Conservation (phyloP, 1,140 invertebrate species). For the Sycophila sp. region DNA sequence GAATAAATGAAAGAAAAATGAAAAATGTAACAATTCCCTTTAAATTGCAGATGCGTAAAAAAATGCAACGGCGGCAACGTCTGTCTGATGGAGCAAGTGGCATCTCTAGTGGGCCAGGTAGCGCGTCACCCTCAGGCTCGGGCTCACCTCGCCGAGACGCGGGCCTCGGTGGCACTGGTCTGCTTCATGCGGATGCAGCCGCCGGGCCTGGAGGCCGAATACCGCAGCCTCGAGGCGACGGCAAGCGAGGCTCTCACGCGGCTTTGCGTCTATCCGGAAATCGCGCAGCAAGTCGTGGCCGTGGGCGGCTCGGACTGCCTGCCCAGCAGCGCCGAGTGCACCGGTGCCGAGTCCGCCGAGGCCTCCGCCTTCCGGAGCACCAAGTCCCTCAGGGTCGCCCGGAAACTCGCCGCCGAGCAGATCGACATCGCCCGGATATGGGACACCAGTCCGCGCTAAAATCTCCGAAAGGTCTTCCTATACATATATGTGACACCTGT, state of each 20-base stretch:
- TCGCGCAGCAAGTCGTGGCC: slow-evolving; percentile 79
- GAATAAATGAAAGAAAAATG: too few species aligned
- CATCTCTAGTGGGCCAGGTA: slow-evolving; percentile 83
- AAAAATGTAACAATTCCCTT: background rate
- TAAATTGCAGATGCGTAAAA: slow-evolving; percentile 57
- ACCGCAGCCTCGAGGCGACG: slow-evolving; percentile 81
- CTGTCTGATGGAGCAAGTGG: slow-evolving; percentile 79
- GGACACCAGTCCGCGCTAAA: slow-evolving; percentile 71
- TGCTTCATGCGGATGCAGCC: slow-evolving; percentile 79
- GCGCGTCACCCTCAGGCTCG: slow-evolving; percentile 74
- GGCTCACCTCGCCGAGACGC: slow-evolving; percentile 68
- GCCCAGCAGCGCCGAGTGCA: slow-evolving; percentile 74
- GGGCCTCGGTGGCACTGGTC: slow-evolving; percentile 78
- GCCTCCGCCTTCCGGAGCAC: slow-evolving; percentile 56
- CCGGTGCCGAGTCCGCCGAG: slow-evolving; percentile 69
- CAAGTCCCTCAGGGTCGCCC: slow-evolving; percentile 67
- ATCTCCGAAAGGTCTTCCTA: too few species aligned
- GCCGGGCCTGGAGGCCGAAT: slow-evolving; percentile 73
- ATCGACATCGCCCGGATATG: slow-evolving; percentile 73
- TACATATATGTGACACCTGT: too few species aligned
- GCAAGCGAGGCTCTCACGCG: slow-evolving; percentile 86
- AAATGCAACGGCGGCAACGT: slow-evolving; percentile 61
- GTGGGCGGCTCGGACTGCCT: slow-evolving; percentile 81
- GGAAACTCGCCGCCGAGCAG: slow-evolving; percentile 66
- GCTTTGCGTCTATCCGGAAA: slow-evolving; percentile 77